Conservation (phyloP, 2,797 vertebrate species). For the Amblyopsis hoosieri region DNA sequence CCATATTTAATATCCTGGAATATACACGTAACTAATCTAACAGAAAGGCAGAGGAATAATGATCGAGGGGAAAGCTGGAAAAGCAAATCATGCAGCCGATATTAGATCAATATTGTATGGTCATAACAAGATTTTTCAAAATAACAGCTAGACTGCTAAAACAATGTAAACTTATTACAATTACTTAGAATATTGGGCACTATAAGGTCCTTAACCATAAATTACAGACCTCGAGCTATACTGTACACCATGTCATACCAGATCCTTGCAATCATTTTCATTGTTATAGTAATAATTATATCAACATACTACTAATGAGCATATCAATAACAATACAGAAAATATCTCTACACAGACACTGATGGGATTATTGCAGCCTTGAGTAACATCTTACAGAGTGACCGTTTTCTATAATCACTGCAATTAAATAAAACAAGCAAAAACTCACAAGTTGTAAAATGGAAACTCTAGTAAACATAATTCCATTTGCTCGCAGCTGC, state of each 20-base stretch:
- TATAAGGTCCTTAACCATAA: slow-evolving; percentile 16
- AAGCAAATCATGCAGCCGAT: slow-evolving; percentile 6
- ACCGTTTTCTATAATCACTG: slow-evolving; percentile 71
- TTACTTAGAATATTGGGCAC: slow-evolving; percentile 1
- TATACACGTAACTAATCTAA: not conserved
- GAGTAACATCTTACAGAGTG: slow-evolving; percentile 55
- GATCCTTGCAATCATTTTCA: slow-evolving; percentile 9
- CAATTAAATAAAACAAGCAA: slow-evolving; percentile 69
- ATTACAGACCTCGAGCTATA: slow-evolving; percentile 6
- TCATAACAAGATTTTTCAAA: slow-evolving; percentile 20
- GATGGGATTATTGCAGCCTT: slow-evolving; percentile 31
- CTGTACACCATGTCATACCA: slow-evolving; percentile 8
- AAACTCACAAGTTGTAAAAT: slow-evolving; percentile 80
- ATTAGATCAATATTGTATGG: slow-evolving; percentile 20
- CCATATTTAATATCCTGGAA: slow-evolving; percentile 19
- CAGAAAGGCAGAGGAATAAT: not conserved
- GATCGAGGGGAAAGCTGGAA: not conserved
- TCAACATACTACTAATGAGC: slow-evolving; percentile 10
- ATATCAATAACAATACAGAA: slow-evolving; percentile 29
- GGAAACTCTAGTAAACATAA: slow-evolving; percentile 93
- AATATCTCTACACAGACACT: slow-evolving; percentile 27
- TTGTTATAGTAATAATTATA: slow-evolving; percentile 7
- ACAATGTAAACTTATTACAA: slow-evolving; percentile 17
- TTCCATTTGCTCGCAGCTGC: slow-evolving; percentile 97
- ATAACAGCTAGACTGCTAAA: slow-evolving; percentile 6